Conservation (phyloP, 2,888 invertebrate species). For the Drosophila quasianomalipes region DNA sequence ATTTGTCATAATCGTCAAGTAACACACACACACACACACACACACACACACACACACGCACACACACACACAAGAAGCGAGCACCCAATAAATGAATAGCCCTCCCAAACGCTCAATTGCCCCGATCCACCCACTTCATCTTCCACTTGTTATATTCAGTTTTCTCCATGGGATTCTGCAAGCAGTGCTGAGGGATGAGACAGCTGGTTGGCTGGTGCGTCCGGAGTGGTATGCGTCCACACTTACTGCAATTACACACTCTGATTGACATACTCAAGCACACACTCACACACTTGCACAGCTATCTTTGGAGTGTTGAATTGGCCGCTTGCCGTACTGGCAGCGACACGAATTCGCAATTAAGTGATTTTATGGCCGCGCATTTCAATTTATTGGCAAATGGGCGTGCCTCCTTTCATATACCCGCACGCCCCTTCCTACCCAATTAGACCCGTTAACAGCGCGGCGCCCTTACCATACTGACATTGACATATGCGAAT, state of each 20-base stretch:
- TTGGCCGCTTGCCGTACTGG: slow-evolving; percentile 63
- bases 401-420: slow-evolving; percentile 53
- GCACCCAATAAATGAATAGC: not conserved
- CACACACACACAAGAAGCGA: not conserved
- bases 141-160: slow-evolving; percentile 10
- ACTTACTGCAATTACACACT: slow-evolving; percentile 17
- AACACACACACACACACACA: slow-evolving; percentile 14
- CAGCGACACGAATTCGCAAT: slow-evolving; percentile 75
- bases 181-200: slow-evolving; percentile 38
- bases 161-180: slow-evolving; percentile 8
- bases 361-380: slow-evolving; percentile 81
- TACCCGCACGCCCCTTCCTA: not conserved
- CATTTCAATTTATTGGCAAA: slow-evolving; percentile 80
- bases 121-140: not conserved
- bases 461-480: slow-evolving; percentile 3
- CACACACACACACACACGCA: not conserved
- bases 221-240: slow-evolving; percentile 37
- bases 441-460: not conserved
- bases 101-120: not conserved
- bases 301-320: slow-evolving; percentile 54
- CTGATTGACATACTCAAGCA: slow-evolving; percentile 8
- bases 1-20: slow-evolving; percentile 73
- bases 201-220: slow-evolving; percentile 18
- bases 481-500: slow-evolving; percentile 59
- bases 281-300: slow-evolving; percentile 14